These are phyloP conservation scores for Atherinosoma microstoma DNA, from an alignment of 2,797 vertebrate genomes.

Conservation along the genomic window DNA sequence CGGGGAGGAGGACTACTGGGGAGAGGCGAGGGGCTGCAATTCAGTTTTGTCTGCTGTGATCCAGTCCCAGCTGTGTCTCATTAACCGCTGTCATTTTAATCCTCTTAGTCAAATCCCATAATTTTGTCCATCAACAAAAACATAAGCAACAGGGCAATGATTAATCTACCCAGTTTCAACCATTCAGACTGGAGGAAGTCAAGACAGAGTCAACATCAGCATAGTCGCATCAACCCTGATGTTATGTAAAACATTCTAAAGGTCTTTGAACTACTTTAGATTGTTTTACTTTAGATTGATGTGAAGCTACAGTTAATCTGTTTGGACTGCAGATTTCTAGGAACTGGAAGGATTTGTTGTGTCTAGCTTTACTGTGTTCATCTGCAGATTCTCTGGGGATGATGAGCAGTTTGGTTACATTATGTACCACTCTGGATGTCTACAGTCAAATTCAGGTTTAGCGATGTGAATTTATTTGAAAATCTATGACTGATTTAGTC, in stretches of 20 bases:
- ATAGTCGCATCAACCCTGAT: conserved; percentile 25
- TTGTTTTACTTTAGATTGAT: conserved; percentile 7
- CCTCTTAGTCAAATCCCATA: conserved; percentile 84
- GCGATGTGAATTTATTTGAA: conserved; percentile 66
- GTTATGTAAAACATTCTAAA: conserved; percentile 62
- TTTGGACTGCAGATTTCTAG: conserved; percentile 58
- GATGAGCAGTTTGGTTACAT: conserved; percentile 48
- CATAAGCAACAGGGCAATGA: conserved; percentile 70
- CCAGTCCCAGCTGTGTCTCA: conserved; percentile 82
- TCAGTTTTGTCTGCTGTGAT: conserved; percentile 73
- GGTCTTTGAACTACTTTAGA: conserved; percentile 35
- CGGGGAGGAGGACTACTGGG: background rate
- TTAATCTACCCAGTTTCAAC: conserved; percentile 49
- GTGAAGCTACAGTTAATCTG: conserved; percentile 66
- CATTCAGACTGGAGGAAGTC: conserved; percentile 35
- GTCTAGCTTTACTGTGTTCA: conserved; percentile 48
- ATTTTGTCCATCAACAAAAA: conserved; percentile 82
- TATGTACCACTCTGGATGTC: conserved; percentile 50
- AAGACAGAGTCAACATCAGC: conserved; percentile 33
- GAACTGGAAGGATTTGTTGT: conserved; percentile 65
- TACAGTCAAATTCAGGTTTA: conserved; percentile 60
- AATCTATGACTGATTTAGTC: conserved; percentile 67
- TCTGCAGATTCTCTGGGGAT: conserved; percentile 42
- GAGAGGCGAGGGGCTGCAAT: conserved; percentile 8
- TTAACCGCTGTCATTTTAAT: conserved; percentile 84